phyloP scores from a whole-genome alignment of 2,888 invertebrate species.

The Cantharis nigra region DNA sequence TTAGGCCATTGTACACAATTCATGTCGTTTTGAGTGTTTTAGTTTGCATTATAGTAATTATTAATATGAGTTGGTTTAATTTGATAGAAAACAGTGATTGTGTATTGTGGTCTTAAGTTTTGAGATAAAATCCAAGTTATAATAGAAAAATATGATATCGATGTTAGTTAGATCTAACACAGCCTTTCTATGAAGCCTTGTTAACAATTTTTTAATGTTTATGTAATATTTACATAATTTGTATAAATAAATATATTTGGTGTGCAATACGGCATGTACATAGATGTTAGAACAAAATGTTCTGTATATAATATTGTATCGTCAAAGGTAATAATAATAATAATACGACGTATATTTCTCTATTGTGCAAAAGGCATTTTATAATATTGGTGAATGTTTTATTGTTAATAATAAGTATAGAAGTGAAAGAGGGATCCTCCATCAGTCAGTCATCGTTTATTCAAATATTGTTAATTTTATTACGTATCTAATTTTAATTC shows the following conservation, averaged over 20 bases:
- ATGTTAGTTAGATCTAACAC: conserved; percentile 41
- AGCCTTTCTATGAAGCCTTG: conserved; percentile 38
- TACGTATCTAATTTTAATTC: conserved; percentile 20
- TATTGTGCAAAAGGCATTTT: conserved; percentile 15
- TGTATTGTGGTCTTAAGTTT: background rate
- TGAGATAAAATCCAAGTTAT: background rate
- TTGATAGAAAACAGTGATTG: background rate
- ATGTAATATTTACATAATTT: conserved; percentile 19
- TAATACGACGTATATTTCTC: conserved; percentile 22
- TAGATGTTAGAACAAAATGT: conserved; percentile 21
- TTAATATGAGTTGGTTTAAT: background rate
- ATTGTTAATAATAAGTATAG: conserved; percentile 16
- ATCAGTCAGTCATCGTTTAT: background rate
- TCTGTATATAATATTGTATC: conserved; percentile 20
- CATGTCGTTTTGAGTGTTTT: background rate
- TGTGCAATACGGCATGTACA: conserved; percentile 32
- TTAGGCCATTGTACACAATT: background rate
- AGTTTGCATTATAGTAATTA: background rate
- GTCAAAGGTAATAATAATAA: conserved; percentile 16
- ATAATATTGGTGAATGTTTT: conserved; percentile 25
- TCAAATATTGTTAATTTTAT: conserved; percentile 20
- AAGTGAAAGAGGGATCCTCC: background rate
- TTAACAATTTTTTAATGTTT: conserved; percentile 17
- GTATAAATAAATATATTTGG: conserved; percentile 19
- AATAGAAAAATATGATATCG: conserved; percentile 24